Evolutionary conservation across 37 sponge, comb jelly and placozoan species (phyloP).

Genomic region (Halisarca cf. caerulea): DNA sequence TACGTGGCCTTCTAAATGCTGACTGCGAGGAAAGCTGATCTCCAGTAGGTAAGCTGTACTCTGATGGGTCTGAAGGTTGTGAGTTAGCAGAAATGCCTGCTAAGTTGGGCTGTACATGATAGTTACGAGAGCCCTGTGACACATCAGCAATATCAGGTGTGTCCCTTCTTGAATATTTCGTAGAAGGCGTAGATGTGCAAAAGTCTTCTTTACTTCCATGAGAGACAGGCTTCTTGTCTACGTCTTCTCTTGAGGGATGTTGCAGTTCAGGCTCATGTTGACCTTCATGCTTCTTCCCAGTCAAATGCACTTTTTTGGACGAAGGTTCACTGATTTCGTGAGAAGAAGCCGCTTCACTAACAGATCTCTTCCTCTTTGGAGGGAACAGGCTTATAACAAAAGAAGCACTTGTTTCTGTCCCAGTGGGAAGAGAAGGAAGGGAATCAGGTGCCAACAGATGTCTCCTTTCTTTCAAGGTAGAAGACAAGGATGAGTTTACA

Average conservation of each 20-base stretch:
- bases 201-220: background rate
- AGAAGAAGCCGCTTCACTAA: background rate
- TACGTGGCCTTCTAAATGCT: background rate
- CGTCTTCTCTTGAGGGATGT: too few species aligned
- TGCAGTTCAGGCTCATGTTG: too few species aligned
- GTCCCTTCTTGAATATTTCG: background rate
- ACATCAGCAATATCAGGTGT: background rate
- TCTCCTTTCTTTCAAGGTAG: too few species aligned
- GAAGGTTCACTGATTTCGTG: background rate
- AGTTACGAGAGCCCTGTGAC: too few species aligned
- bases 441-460: background rate
- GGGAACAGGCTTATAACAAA: conserved; percentile 6
- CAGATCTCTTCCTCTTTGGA: background rate
- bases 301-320: background rate
- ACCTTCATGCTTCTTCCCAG: background rate
- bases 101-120: background rate
- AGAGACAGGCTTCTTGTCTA: background rate
- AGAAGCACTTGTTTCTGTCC: background rate
- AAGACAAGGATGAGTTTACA: too few species aligned
- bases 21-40: background rate
- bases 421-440: background rate
- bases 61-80: background rate
- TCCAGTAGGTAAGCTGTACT: background rate
- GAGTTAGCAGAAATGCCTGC: background rate
- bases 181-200: background rate